Percentiles rank a stretch among this genome's conserved stretches.
Evolutionary conservation across 2,797 vertebrate species (phyloP).

Genomic region (Ispidina lecontei): DNA sequence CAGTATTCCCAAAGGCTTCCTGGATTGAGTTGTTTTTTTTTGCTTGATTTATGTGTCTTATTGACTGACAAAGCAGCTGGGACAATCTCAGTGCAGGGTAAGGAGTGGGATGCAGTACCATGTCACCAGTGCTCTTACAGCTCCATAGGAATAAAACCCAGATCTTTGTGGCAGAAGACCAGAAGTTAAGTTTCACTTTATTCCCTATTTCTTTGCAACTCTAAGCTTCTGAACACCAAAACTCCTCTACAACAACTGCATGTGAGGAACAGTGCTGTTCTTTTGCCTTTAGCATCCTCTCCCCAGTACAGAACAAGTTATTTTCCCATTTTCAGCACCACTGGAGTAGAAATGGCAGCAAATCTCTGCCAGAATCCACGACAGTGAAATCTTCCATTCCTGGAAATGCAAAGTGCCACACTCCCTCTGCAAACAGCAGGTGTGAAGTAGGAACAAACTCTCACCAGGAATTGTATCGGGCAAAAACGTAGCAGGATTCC

Average conservation of each 20-base stretch:
- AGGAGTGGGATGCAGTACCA: background rate
- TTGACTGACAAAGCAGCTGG: background rate
- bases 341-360: background rate
- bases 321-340: background rate
- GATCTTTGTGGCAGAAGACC: background rate
- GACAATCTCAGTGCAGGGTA: background rate
- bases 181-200: background rate
- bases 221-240: background rate
- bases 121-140: background rate
- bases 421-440: background rate
- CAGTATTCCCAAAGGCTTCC: background rate
- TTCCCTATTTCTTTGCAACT: background rate
- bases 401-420: background rate
- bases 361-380: background rate
- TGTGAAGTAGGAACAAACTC: slow-evolving; percentile 51
- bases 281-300: background rate
- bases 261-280: background rate
- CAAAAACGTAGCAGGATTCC: slow-evolving; percentile 92
- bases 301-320: background rate
- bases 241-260: background rate
- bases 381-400: background rate
- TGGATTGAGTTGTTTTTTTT: background rate
- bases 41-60: background rate
- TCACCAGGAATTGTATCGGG: slow-evolving; percentile 94
- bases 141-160: background rate